Base-by-base conservation (phyloP, 2,113 vertebrate genomes). In the Pantherophis guttatus region DNA sequence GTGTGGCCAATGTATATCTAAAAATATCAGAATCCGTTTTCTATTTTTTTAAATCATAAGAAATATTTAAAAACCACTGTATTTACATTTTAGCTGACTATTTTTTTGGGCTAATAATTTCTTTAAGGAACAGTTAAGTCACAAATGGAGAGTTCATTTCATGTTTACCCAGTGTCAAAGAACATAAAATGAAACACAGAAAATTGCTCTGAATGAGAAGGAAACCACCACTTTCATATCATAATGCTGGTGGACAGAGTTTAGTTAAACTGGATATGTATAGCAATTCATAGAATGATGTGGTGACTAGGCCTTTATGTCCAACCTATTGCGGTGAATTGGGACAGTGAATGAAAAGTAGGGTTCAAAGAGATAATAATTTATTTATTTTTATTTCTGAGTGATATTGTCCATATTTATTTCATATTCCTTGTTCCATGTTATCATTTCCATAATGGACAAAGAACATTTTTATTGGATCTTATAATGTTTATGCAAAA, bases 361-460 rank as follows among this genome's bases (percentile, higher is more conserved):
- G 70, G n/a, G 33, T 44, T 81, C 75, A 81, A 81, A 21, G 33
- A 81, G 17, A 54, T 5, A 9, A 88, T 48, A 48, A 48, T 48
- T 48, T 48, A 48, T 48, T 48, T 48, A 48, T 48, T 48, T 48
- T 48, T 48, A 48, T 48, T 93, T 94, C 44, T 11, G 59, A 89
- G 90, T 94, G 4, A 0, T 2, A 48, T 55, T 93, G 4, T 0
- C 23, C 89, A 26, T 81, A 11, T 92, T 91, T 95, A 53, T 91
- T 94, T 93, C 65, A 50, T 48, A 65, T 21, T 95, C 54, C 90
- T 93, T 13, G 26, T 94, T 90, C 9, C 55, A 94, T 10, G 4
- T 44, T 8, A 93, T 94, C 8, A 39, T 88, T 91, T 92, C n/a
- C 1, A 90, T 91, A 33, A 93, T 92, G 53, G 53, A 89, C 26